Base-by-base conservation (phyloP, 2,797 vertebrate species). In the Urophycis tenuis region DNA sequence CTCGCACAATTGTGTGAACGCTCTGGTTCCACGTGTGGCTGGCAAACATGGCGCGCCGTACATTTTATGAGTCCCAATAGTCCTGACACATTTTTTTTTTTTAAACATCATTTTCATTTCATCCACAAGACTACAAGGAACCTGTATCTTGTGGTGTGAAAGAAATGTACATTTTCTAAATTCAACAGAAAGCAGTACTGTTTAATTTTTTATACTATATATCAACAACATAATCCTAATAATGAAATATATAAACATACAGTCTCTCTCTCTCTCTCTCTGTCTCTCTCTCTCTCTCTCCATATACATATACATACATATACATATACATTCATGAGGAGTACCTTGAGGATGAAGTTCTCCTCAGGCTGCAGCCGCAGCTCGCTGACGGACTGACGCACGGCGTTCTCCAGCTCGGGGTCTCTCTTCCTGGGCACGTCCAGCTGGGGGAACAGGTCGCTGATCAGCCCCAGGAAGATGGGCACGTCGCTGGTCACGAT, bases 261-360 rank as follows among this genome's bases (percentile, higher is more conserved):
- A n/a, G n/a, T 53, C 49, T 22, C 49, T 22, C 17, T 8, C 17
- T 25, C 10, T 35, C 31, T n/a, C 35, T 34, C 25, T 30, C 64
- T 69, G 25, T 69, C 25, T 30, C 64, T 30, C 64, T 53, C 29
- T 30, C 9, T 69, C 25, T 69, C 64, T 69, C 25, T 69, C n/a
- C n/a, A n/a, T n/a, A n/a, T n/a, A n/a, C n/a, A n/a, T 19, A 49
- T 19, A 49, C 15, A 49, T 19, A 67, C 3, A 67, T 29, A 53
- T 14, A 2, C 22, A 12, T 29, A 4, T 29, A 67, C 14, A 67
- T 29, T 10, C 15, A 67, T 67, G 12, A 49, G 15, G 12, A 22
- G 45, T 49, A 95, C 95, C 95, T 97, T 96, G 34, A 91, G 86
- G 80, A 93, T 95, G 84, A 98, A 97, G 92, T 95, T 96, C 87